Evolutionary conservation across 2,888 invertebrate genomes (phyloP).

Genomic region (Rhopalosiphum nymphaeae): DNA sequence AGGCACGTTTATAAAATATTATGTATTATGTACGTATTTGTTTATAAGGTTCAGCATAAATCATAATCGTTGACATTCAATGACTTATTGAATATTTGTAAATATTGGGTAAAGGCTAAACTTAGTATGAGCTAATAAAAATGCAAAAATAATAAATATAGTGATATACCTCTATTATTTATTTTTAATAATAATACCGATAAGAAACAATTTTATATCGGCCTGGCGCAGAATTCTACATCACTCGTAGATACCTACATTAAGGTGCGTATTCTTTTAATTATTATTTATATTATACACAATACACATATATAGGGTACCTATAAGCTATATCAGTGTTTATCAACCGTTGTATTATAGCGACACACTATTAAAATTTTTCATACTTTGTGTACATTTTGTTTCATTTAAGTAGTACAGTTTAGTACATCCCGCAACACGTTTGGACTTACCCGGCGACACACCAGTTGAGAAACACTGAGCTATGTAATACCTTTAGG

Average conservation of each 20-base stretch:
- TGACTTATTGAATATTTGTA: not conserved
- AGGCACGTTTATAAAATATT: too few relatives aligned
- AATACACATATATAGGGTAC: too few relatives aligned
- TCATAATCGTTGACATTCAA: not conserved
- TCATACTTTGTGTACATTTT: too few relatives aligned
- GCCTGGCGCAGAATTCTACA: not conserved
- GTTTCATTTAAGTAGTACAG: too few relatives aligned
- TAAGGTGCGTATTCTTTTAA: not conserved
- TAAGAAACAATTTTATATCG: not conserved
- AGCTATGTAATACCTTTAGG: too few relatives aligned
- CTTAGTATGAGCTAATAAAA: not conserved
- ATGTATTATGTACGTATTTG: not conserved
- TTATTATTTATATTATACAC: not conserved
- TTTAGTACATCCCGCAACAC: too few relatives aligned
- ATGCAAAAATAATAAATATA: not conserved
- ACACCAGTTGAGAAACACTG: too few relatives aligned
- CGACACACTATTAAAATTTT: too few relatives aligned
- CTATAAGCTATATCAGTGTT: too few relatives aligned
- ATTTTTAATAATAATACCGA: not conserved
- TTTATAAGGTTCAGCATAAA: not conserved
- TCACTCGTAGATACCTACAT: not conserved
- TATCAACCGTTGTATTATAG: too few relatives aligned
- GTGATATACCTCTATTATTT: not conserved
- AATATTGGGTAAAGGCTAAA: not conserved
- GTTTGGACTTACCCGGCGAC: too few relatives aligned